Conservation (phyloP, 53 echinoderm and acorn worm genomes). For the Echinometra lucunter region DNA sequence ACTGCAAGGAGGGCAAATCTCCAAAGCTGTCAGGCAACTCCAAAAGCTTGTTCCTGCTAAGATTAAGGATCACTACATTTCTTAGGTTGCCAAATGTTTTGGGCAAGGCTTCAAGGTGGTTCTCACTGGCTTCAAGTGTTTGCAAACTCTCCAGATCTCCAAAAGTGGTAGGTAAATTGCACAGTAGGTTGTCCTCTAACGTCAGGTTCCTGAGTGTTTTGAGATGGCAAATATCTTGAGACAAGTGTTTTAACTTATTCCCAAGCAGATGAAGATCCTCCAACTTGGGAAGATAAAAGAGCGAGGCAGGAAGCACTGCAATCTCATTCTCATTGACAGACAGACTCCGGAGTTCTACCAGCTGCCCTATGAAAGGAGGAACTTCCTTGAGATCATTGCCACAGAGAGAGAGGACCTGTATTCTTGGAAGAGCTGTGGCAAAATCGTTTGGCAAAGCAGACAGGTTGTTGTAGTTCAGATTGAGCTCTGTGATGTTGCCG, state of each 20-base stretch:
- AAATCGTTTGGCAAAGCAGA: conserved; percentile 64
- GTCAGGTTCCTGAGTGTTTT: conserved; percentile 75
- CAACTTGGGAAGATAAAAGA: conserved; percentile 67
- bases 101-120: conserved; percentile 76
- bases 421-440: conserved; percentile 52
- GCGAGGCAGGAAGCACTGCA: conserved; percentile 65
- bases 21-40: conserved; percentile 85
- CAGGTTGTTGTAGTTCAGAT: conserved; percentile 80
- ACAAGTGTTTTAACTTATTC: conserved; percentile 75
- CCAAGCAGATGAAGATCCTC: conserved; percentile 78
- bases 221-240: conserved; percentile 65
- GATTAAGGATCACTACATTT: conserved; percentile 75
- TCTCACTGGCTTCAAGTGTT: conserved; percentile 82
- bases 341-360: conserved; percentile 68
- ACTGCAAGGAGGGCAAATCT: conserved; percentile 70
- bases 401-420: conserved; percentile 66
- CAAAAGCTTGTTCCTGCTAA: conserved; percentile 79
- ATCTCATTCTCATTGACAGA: conserved; percentile 84
- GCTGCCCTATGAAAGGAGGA: conserved; percentile 58
- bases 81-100: conserved; percentile 74
- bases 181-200: conserved; percentile 82
- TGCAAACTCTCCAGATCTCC: conserved; percentile 78
- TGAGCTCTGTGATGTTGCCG: conserved; percentile 67
- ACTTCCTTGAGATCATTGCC: conserved; percentile 79
- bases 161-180: conserved; percentile 75